phyloP scores from a whole-genome alignment of 2,113 vertebrate species.

The sheep (Ovis aries) region DNA sequence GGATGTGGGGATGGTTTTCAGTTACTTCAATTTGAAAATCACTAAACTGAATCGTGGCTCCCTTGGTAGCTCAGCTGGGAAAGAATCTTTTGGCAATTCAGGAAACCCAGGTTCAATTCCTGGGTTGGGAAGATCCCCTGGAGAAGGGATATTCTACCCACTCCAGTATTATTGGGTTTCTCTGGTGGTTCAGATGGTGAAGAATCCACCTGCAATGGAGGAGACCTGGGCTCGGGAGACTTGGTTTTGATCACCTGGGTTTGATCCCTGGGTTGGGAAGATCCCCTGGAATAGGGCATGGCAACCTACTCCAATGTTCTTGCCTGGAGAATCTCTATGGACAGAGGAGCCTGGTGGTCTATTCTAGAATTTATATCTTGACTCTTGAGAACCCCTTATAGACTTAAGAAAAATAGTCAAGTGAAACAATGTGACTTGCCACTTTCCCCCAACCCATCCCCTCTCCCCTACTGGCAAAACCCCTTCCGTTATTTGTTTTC shows the following conservation, averaged over 20 bases:
- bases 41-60: background rate
- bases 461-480: background rate
- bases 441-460: fast-evolving
- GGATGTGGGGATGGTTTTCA: background rate
- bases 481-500: background rate
- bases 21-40: background rate
- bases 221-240: background rate
- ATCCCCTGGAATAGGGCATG: background rate
- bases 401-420: background rate
- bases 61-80: background rate
- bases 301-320: background rate
- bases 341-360: background rate
- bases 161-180: background rate
- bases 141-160: background rate
- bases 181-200: background rate
- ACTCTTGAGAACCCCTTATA: background rate
- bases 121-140: background rate
- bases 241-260: background rate
- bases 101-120: background rate
- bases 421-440: background rate
- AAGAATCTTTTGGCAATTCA: background rate
- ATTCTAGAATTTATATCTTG: background rate
- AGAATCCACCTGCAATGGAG: background rate
- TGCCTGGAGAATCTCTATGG: background rate
- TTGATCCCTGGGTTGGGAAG: background rate